Base-by-base conservation (phyloP, 2,113 vertebrate species). In the Haliaeetus leucogaster region DNA sequence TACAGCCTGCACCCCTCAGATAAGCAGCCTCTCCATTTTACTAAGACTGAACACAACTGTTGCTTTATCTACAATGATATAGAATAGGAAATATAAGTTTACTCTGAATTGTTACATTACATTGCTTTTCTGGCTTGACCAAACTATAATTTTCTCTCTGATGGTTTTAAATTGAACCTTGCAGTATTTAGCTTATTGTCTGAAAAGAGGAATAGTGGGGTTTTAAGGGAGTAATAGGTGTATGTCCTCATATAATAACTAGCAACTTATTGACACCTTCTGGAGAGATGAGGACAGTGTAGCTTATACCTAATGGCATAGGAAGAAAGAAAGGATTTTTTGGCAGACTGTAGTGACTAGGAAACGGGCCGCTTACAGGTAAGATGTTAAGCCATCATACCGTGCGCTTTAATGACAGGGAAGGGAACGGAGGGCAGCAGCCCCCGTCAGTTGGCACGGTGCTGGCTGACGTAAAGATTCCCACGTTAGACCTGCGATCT, bases 11-110 rank as follows among this genome's bases (percentile, higher is more conserved):
- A 2, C 17, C 0, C 11, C 43, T 17, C 32, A 8, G 13, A 4
- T 1, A 12, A 26, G 19, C 38, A 11, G 25, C n/a, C 48, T 67
- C 20, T 15, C 52, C 20, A 0, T 40, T 26, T 12, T 3, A 1
- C 61, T 16, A 1, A 38, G 58, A 11, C 32, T 6, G 16, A 29
- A 11, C 53, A 15, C 43, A 32, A 16, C 30, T 10, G 38, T 3
- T 16, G 25, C 73, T 70, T 45, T 50, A 43, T 17, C 76, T 16
- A 3, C 2, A 6, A 5, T 14, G 30, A 7, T 3, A 2, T 3
- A 10, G 42, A 5, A 11, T 3, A 45, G 90, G 34, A 58, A 59
- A 34, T 7, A 4, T 0, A 5, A 43, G 34, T 40, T 81, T 27
- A 6, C 18, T 43, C 25, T 2, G 26, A 30, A 29, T 42, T n/a